Evolutionary conservation across 1,140 invertebrate genomes (phyloP), one percentile per base, ranked within the genome.

Genomic region (Orchestia grillus): DNA sequence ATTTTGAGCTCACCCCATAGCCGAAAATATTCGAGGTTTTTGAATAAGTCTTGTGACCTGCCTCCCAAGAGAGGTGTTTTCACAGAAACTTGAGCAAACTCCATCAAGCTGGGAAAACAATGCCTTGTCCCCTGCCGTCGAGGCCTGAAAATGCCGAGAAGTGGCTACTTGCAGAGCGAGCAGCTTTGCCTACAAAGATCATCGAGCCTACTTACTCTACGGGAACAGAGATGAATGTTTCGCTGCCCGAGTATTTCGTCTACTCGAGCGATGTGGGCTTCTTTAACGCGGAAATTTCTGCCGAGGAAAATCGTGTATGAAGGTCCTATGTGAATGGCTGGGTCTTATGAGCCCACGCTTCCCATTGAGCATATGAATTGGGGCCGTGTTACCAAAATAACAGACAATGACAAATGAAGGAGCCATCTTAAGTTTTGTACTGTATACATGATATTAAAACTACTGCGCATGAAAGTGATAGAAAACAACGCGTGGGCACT

Each of bases 31-130:
- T 90, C 88, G 88, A 90, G 88, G 41, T 42, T 90, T 90, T 90
- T 90, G 88, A 90, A 90, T 90, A 90, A 90, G 88, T 90, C 88
- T 90, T 41, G 88, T 90, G 88, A 44, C 41, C 43, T 15, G 43
- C 88, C 88, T 90, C 41, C 8, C 28, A 77, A 77, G 62, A 77
- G 62, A 77, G n/a, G 88, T 90, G 88, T 90, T 90, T 90, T 90
- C 88, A 90, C 88, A 90, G 88, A 90, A 90, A 90, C 88, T 90
- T 90, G 88, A 90, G 88, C 88, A 90, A 90, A 90, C 88, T 90
- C 88, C 41, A 90, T 90, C 88, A 90, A 44, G 41, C 88, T 90
- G 88, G 88, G 41, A 90, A 90, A 90, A 90, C 88, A 90, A 41
- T 90, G 88, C 88, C 88, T 90, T 90, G 88, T 90, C 88, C 87